Conservation (phyloP, 2,113 vertebrate species). For the Podiceps cristatus region DNA sequence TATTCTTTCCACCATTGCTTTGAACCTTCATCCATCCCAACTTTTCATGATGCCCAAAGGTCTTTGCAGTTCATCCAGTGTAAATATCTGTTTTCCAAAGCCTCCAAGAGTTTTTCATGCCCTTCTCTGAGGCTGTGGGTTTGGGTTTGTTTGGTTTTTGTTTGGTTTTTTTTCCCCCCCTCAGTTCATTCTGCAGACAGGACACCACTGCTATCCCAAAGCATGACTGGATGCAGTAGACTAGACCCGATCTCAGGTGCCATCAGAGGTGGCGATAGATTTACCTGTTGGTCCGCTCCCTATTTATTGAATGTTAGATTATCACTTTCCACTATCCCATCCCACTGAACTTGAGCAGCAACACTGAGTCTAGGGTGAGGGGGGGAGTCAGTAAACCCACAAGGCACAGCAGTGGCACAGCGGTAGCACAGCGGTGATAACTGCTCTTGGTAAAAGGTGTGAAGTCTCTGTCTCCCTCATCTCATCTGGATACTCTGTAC, state of each 20-base stretch:
- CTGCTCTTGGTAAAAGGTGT: not conserved
- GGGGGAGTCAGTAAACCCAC: not conserved
- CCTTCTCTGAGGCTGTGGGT: not conserved
- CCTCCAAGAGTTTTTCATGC: not conserved
- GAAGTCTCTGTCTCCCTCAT: not conserved
- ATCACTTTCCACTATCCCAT: not conserved
- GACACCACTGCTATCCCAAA: not conserved
- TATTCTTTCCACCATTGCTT: not conserved
- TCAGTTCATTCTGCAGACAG: not conserved
- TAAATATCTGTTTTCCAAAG: not conserved
- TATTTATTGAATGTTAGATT: not conserved
- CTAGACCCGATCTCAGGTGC: not conserved
- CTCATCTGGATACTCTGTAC: not conserved
- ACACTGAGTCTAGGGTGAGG: not conserved
- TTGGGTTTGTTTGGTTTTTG: too few species aligned
- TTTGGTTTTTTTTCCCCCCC: too few species aligned
- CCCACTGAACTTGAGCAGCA: not conserved
- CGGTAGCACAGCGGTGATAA: not conserved
- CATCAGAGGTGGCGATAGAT: not conserved
- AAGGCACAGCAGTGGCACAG: too few species aligned
- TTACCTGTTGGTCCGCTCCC: not conserved
- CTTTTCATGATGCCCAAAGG: not conserved
- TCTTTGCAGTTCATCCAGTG: not conserved
- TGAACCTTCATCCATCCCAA: not conserved
- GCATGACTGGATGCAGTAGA: not conserved